These are phyloP conservation scores for Tupaia chinensis DNA, from an alignment of 2,113 vertebrate species.

Conservation along the genomic window DNA sequence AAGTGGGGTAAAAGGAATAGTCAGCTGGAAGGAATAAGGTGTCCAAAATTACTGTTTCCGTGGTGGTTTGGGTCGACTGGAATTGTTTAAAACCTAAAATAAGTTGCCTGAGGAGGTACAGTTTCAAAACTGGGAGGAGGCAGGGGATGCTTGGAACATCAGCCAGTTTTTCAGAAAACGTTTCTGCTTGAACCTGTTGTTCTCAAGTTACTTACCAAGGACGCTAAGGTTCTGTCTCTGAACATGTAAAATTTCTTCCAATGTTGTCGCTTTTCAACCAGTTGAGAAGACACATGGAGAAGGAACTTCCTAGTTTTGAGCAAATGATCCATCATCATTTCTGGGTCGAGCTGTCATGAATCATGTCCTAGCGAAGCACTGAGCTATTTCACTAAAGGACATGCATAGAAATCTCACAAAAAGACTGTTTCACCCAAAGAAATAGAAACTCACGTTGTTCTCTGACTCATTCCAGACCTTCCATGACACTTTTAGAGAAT, in stretches of 20 bases:
- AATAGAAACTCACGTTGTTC: neutral
- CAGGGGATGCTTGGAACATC: neutral
- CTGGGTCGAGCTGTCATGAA: neutral
- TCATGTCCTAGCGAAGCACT: neutral
- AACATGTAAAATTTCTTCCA: neutral
- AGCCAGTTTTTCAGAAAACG: neutral
- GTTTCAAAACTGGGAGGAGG: neutral
- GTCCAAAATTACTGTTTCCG: neutral
- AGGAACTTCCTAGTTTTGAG: neutral
- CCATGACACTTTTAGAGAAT: neutral
- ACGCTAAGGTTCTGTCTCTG: neutral
- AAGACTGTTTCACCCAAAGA: neutral
- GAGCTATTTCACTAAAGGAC: neutral
- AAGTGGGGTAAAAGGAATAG: neutral
- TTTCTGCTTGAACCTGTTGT: neutral
- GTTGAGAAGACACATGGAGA: neutral
- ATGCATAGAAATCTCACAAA: neutral
- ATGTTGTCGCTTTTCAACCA: neutral
- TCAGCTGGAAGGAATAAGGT: neutral
- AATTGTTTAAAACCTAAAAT: neutral
- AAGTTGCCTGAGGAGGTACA: neutral
- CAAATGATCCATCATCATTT: neutral
- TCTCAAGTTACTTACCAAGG: neutral
- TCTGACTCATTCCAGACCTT: neutral
- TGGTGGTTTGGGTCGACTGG: neutral